Conservation (phyloP, 2,888 invertebrate species). For the Orchesella flavescens region DNA sequence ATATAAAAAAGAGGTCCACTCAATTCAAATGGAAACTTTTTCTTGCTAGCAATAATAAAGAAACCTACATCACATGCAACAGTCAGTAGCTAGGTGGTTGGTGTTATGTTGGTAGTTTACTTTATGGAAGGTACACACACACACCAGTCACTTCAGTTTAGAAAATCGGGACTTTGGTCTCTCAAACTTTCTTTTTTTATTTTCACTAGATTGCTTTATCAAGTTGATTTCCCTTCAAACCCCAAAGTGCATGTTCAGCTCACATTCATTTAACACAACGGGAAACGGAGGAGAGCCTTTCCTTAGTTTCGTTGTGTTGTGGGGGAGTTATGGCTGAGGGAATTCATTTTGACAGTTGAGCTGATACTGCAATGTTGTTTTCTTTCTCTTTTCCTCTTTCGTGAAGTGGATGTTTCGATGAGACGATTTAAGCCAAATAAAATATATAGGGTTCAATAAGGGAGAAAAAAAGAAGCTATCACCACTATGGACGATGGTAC, state of each 20-base stretch:
- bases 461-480: constrained; percentile 36
- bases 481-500: constrained; percentile 6
- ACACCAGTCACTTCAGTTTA: constrained; percentile 56
- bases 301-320: no score
- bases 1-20: constrained; percentile 23
- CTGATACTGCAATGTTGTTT: constrained; percentile 33
- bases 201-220: constrained; percentile 55
- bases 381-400: no score
- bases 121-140: not conserved
- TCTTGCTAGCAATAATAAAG: constrained; percentile 15
- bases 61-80: constrained; percentile 16
- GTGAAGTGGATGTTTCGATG: constrained; percentile 39
- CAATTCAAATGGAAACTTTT: constrained; percentile 43
- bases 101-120: no score
- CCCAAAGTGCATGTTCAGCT: constrained; percentile 59
- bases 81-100: constrained; percentile 17
- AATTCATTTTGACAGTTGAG: constrained; percentile 61
- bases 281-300: constrained; percentile 15
- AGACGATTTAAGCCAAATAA: constrained; percentile 52
- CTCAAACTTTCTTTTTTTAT: constrained; percentile 38
- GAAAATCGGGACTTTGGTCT: constrained; percentile 36
- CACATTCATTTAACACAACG: constrained; percentile 47
- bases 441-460: constrained; percentile 27
- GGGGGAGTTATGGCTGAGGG: constrained; percentile 47
- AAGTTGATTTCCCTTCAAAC: constrained; percentile 52